Evolutionary conservation across 2,113 vertebrate genomes (phyloP), one percentile per base, ranked within the genome.

Genomic region (Glaucomys volans): DNA sequence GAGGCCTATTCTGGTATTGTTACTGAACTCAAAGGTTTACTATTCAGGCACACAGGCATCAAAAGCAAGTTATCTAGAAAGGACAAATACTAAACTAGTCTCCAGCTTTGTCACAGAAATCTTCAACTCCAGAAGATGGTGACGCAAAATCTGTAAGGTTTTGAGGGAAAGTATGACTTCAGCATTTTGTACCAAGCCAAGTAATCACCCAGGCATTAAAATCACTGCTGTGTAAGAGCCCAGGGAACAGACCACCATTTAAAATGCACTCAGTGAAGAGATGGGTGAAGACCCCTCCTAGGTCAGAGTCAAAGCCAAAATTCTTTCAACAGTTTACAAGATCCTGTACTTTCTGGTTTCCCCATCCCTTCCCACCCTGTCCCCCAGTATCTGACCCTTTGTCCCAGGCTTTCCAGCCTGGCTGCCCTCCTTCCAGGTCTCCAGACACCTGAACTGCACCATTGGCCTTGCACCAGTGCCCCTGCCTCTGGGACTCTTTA

Each of bases 61-160:
- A 85, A 84, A 96, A 84, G 35, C 57, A 90, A 79, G 28, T 44
- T 47, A 81, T 40, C n/a, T 52, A 83, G 50, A 74, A 82, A 66
- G 22, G 17, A 52, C 10, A 59, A 67, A 35, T 40, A 40, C 44
- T 87, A 77, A 69, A 13, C 44, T 74, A 6, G 40, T 83, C 37
- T 87, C n/a, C 28, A 93, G 24, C 12, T 57, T 95, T 5, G 54
- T 54, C 24, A 66, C 10, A 67, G 74, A 87, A 82, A 40, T 77
- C 28, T 14, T 32, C 52, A 87, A 40, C 59, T 26, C 26, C 24
- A 79, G 66, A 89, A 93, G 44, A 32, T 28, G 10, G 12, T 52
- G 37, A 4, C 75, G n/a, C 8, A 50, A 54, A 72, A n/a, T 66
- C 26, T 59, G 42, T 67, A 42, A 77, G n/a, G 24, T 62, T 84